Evolutionary conservation across 1,140 invertebrate species (phyloP).

Genomic region (Paralvinella palmiformis): DNA sequence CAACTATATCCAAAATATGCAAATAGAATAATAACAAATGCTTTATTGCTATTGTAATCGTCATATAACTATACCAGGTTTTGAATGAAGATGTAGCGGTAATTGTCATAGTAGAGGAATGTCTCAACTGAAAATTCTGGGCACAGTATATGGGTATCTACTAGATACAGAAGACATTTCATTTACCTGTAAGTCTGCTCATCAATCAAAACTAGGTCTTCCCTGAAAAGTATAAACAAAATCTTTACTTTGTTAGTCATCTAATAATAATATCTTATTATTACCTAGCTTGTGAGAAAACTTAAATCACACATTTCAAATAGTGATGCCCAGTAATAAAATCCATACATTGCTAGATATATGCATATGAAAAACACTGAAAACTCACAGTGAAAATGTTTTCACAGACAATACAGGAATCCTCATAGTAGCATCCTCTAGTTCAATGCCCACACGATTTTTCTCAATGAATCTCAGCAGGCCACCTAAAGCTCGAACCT

Average conservation of each 20-base stretch:
- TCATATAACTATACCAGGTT: too few relatives aligned
- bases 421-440: slow-evolving; percentile 50
- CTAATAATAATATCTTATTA: neutral
- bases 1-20: neutral
- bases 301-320: neutral
- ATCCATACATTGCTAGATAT: neutral
- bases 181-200: slow-evolving; percentile 60
- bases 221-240: slow-evolving; percentile 48
- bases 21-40: slow-evolving; percentile 12
- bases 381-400: slow-evolving; percentile 60
- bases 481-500: slow-evolving; percentile 65
- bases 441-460: slow-evolving; percentile 58
- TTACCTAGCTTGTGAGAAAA: neutral
- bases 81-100: too few relatives aligned
- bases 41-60: too few relatives aligned
- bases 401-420: slow-evolving; percentile 59
- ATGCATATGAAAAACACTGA: neutral
- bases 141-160: too few relatives aligned
- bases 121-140: too few relatives aligned
- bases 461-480: slow-evolving; percentile 68
- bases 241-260: neutral
- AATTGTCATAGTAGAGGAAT: too few relatives aligned
- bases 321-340: neutral
- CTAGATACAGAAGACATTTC: too few relatives aligned
- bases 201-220: slow-evolving; percentile 66